A percentile compares a stretch with the other conserved stretches of the same genome.
These are phyloP conservation scores for Alouatta palliata DNA, from an alignment of 2,113 vertebrate species.

Conservation along the genomic window DNA sequence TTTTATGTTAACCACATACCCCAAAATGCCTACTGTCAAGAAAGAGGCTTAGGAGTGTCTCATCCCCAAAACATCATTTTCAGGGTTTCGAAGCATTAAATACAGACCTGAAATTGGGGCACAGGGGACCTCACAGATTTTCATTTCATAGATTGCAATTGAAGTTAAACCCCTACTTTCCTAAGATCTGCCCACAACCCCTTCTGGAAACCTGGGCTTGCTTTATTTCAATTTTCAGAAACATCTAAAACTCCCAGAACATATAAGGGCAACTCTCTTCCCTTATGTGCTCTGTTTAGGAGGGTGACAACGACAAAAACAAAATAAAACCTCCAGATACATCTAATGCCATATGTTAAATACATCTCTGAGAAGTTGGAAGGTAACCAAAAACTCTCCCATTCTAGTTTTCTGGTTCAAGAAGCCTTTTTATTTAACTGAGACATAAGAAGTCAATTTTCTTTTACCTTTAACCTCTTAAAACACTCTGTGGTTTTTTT, in stretches of 20 bases:
- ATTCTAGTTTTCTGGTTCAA: conserved; percentile 25
- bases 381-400: neutral
- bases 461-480: conserved; percentile 66
- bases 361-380: conserved; percentile 11
- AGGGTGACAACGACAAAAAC: neutral
- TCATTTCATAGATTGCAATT: neutral
- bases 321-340: neutral
- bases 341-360: neutral
- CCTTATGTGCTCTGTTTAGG: neutral
- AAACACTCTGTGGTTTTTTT: conserved; percentile 42
- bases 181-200: neutral
- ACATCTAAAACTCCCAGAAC: neutral
- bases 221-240: neutral
- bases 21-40: neutral
- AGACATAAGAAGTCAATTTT: conserved; percentile 62
- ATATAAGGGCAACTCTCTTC: neutral
- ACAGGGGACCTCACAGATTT: neutral
- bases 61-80: neutral
- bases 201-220: neutral
- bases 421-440: conserved; percentile 64
- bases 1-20: neutral
- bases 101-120: neutral
- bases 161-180: neutral
- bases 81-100: neutral
- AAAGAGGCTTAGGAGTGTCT: no score